phyloP scores from a whole-genome alignment of 1,140 invertebrate species.

The Micrasema minimum region DNA sequence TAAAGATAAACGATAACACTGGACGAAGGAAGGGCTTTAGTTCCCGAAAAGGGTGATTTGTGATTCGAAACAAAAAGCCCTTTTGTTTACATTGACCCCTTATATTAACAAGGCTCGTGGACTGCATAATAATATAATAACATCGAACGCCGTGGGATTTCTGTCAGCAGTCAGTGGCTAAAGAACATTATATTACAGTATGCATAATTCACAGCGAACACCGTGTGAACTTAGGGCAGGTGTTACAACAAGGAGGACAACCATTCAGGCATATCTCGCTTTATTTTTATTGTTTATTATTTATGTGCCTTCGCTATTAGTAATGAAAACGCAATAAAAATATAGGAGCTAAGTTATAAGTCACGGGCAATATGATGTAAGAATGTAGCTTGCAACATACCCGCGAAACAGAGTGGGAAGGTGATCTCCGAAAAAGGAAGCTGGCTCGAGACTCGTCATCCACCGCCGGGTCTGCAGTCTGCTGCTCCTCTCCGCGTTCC shows the following conservation, averaged over 20 bases:
- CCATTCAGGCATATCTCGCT: neutral
- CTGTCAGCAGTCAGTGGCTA: constrained; percentile 1
- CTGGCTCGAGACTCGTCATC: constrained; percentile 27
- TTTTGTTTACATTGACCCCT: too few relatives aligned
- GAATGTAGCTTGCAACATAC: constrained; percentile 35
- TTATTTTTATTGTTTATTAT: too few relatives aligned
- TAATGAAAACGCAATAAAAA: neutral
- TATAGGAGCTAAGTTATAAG: constrained; percentile 23
- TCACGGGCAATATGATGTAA: constrained; percentile 42
- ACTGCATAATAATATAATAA: constrained; percentile 16
- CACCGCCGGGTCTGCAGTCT: constrained; percentile 15
- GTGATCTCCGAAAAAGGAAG: constrained; percentile 37
- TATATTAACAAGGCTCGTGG: neutral
- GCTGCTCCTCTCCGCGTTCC: neutral
- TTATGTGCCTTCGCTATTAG: neutral
- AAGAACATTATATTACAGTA: too few relatives aligned
- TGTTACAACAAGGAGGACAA: neutral
- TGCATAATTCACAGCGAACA: neutral
- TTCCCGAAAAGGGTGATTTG: too few relatives aligned
- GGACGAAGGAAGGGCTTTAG: too few relatives aligned
- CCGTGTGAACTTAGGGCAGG: constrained; percentile 7
- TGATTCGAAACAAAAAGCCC: too few relatives aligned
- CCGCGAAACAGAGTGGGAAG: constrained; percentile 39
- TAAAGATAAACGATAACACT: too few relatives aligned
- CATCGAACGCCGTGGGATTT: constrained; percentile 3